Base-by-base conservation (phyloP, 2,797 vertebrate genomes). In the Micrastur ruficollis region DNA sequence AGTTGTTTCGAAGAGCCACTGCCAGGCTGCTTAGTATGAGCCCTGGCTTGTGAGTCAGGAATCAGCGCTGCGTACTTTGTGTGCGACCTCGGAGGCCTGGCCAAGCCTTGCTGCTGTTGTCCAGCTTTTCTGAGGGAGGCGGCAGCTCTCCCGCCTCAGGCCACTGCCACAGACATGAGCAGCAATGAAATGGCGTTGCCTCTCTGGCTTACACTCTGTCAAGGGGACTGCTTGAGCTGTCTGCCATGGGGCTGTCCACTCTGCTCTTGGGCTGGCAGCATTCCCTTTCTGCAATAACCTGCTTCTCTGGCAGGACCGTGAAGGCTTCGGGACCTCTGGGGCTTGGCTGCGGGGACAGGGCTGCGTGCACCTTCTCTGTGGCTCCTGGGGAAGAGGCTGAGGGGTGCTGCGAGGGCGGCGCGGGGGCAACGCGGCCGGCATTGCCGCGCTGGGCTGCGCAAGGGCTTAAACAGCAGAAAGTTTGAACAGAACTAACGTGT, bases 341-440 rank as follows among this genome's bases (percentile, higher is more conserved):
- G 7, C 42, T 63, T 8, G 34, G 25, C 9, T 19, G 2, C 7
- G 16, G 74, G 31, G 49, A 18, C 23, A 11, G 34, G 38, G n/a
- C 65, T 40, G 8, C 14, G 31, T 12, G 26, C 14, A 13, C 21
- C 38, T 53, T 21, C 29, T 32, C 27, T 9, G 38, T 27, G 22
- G 27, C 36, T 59, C 55, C 36, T 32, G 1, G 38, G 66, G 46
- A 44, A 20, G 46, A 29, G 19, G 19, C 65, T 4, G 25, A 23
- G 55, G 13, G 11, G 15, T 22, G 21, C 19, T 18, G 40, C 31
- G 5, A 26, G 52, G 52, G n/a, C 13, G 34, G 40, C 5, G 6
- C 44, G 17, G 17, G 42, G 44, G 44, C 44, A 44, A 18, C 44
- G 44, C 5, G 44, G n/a, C 16, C 0, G 5, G 23, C 0, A 1